Percentiles rank a stretch among this genome's conserved stretches.
These are phyloP conservation scores for Drosophila pallidifrons DNA, from an alignment of 1,140 invertebrate genomes.

Conservation along the genomic window DNA sequence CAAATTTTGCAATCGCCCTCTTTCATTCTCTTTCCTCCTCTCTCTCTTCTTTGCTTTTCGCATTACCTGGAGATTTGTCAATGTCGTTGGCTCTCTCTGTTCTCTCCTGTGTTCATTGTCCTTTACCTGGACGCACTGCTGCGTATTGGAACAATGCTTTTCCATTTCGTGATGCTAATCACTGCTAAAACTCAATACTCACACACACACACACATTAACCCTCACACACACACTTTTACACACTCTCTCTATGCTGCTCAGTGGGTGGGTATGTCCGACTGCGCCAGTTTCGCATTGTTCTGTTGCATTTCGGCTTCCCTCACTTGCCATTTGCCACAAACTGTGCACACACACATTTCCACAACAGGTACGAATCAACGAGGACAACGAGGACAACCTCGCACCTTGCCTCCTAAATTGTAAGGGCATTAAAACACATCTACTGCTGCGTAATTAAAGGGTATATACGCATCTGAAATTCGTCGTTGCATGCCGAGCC, in stretches of 20 bases:
- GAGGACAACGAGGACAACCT: conserved; percentile 27
- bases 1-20: conserved; percentile 26
- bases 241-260: conserved; percentile 8
- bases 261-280: conserved; percentile 72
- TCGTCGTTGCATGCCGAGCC: not conserved
- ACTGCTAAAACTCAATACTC: conserved; percentile 70
- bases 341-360: conserved; percentile 31
- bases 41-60: conserved; percentile 10
- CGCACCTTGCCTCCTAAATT: conserved; percentile 57
- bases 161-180: conserved; percentile 78
- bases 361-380: conserved; percentile 56
- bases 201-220: conserved; percentile 48
- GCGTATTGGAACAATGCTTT: conserved; percentile 79
- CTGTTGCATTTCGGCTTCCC: conserved; percentile 4
- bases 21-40: not conserved
- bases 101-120: not conserved
- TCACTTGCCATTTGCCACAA: conserved; percentile 27
- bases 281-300: conserved; percentile 49
- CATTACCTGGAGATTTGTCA: conserved; percentile 79
- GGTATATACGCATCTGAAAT: not conserved
- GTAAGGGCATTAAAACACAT: conserved; percentile 12
- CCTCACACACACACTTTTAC: conserved; percentile 34
- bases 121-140: conserved; percentile 59
- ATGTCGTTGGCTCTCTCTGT: conserved; percentile 40
- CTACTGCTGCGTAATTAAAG: not conserved